These are phyloP conservation scores for Lamprotornis superbus DNA, from an alignment of 2,113 vertebrate genomes.

Conservation along the genomic window DNA sequence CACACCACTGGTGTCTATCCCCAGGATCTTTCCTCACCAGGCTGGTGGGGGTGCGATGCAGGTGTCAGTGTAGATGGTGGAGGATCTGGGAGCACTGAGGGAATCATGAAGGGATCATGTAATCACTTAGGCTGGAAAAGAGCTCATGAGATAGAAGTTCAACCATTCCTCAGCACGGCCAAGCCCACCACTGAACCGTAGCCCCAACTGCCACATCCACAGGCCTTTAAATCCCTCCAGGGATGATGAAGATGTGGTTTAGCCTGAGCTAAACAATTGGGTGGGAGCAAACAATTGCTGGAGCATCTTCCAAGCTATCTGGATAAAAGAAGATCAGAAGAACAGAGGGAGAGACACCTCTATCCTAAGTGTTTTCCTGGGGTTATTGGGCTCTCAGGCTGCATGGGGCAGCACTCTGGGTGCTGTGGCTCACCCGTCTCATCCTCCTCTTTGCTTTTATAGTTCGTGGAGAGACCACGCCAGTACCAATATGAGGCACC, in stretches of 20 bases:
- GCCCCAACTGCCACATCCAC: neutral
- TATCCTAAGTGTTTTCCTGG: neutral
- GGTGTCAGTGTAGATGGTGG: neutral
- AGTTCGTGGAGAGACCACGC: neutral
- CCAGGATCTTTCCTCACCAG: neutral
- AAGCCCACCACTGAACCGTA: neutral
- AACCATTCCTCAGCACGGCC: neutral
- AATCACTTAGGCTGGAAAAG: neutral
- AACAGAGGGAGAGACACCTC: neutral
- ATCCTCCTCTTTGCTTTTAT: neutral
- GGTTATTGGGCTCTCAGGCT: neutral
- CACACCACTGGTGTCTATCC: rapidly evolving
- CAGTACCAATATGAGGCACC: neutral
- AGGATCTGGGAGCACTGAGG: neutral
- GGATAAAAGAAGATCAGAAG: neutral
- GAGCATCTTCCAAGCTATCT: neutral
- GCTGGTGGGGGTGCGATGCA: neutral
- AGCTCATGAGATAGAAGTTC: neutral
- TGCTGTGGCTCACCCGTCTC: neutral
- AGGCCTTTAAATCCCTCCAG: neutral
- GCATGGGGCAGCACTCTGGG: neutral
- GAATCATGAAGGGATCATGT: neutral
- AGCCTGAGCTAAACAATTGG: neutral
- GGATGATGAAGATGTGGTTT: neutral
- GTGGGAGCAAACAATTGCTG: neutral